Evolutionary conservation across 23 tunicate genomes (phyloP).

Genomic region (Aplidium turbinatum): DNA sequence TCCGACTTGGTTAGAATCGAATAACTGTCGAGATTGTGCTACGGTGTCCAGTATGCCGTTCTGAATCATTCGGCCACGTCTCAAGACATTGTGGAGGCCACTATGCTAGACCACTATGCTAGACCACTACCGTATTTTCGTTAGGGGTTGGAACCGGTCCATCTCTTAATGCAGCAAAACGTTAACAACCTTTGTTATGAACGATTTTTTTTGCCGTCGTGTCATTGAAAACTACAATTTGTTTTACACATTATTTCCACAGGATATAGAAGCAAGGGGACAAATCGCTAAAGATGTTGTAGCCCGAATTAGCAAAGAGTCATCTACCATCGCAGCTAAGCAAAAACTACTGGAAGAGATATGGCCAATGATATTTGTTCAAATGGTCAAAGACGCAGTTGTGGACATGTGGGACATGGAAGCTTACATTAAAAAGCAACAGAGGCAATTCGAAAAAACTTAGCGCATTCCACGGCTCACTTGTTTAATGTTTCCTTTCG

Average conservation of each 20-base stretch:
- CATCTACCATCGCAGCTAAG: conserved; percentile 38
- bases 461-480: no score
- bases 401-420: conserved; percentile 66
- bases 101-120: no score
- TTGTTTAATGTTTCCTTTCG: no score
- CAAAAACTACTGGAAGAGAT: conserved; percentile 47
- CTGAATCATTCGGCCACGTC: no score
- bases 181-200: not conserved
- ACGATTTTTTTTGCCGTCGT: not conserved
- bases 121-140: no score
- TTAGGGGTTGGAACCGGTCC: not conserved
- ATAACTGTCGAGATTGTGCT: no score
- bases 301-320: conserved; percentile 37
- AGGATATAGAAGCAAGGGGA: conserved; percentile 34
- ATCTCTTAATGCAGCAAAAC: not conserved
- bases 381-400: conserved; percentile 70
- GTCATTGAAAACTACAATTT: not conserved
- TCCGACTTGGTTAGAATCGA: no score
- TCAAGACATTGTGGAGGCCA: no score
- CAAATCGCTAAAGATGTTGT: conserved; percentile 47
- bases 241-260: not conserved
- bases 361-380: conserved; percentile 68
- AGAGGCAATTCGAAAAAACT: conserved; percentile 20
- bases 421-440: conserved; percentile 33
- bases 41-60: no score